phyloP scores from a whole-genome alignment of 2,113 vertebrate species.

The Gymnocephalus cernua region DNA sequence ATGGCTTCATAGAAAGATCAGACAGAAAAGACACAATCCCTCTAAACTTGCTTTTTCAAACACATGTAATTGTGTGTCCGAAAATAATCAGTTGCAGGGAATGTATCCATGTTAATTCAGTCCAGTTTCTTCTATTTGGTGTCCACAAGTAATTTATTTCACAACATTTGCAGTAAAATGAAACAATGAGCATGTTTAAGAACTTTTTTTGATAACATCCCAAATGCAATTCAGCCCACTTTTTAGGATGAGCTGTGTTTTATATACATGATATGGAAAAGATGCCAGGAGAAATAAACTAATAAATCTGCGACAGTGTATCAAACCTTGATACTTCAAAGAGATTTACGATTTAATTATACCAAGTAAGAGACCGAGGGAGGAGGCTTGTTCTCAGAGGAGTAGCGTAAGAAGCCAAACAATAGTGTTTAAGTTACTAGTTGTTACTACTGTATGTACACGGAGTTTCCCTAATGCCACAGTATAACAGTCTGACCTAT shows the following conservation, averaged over 20 bases:
- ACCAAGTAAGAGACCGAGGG: constrained; percentile 47
- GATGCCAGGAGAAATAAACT: constrained; percentile 52
- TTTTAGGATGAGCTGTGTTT: constrained; percentile 27
- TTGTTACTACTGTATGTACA: constrained; percentile 49
- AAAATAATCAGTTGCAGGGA: constrained; percentile 26
- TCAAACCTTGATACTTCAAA: constrained; percentile 69
- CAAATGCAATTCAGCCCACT: constrained; percentile 31
- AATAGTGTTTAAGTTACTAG: constrained; percentile 47
- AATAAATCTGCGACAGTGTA: constrained; percentile 51
- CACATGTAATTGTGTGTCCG: constrained; percentile 25
- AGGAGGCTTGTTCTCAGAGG: constrained; percentile 54
- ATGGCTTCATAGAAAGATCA: constrained; percentile 35
- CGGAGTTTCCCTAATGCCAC: constrained; percentile 34
- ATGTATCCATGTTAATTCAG: neutral
- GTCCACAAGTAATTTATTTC: constrained; percentile 48
- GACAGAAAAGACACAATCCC: constrained; percentile 42
- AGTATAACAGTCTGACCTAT: constrained; percentile 64
- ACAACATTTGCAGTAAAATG: constrained; percentile 36
- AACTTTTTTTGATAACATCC: constrained; percentile 32
- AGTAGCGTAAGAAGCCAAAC: constrained; percentile 51
- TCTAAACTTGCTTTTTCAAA: constrained; percentile 20
- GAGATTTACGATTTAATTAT: constrained; percentile 74
- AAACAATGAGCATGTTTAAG: constrained; percentile 3
- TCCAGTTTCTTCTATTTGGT: constrained; percentile 1
- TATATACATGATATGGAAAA: constrained; percentile 48